Base-by-base conservation (phyloP, 2,888 invertebrate species). In the Aproaerema taeniolella region DNA sequence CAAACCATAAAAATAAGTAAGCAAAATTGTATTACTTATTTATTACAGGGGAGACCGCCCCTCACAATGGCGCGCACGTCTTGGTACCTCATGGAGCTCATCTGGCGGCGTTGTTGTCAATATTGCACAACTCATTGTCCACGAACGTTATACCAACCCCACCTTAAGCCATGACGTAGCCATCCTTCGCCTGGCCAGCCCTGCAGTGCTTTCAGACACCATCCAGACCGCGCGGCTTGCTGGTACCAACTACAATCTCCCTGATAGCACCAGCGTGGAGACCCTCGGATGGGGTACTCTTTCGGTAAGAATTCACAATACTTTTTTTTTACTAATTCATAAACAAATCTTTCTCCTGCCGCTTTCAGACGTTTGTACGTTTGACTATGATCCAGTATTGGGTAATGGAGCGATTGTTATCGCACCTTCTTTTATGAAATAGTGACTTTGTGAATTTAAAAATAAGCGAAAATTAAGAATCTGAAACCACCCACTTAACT, bases 241-340 rank as follows among this genome's bases (percentile, higher is more conserved):
- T 12, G 52, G 64, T 1, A 42, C 57, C 1, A 48, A 43, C 15
- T 55, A 55, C 25, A 50, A 58, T 29, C 50, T 67, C 3, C 55
- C 47, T 2, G 59, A 49, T 7, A 57, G 65, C 41, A 50, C 50
- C n/a, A 38, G 53, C 2, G 61, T 67, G 1, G 48, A 62, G 30
- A 61, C 73, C n/a, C 58, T 59, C 29, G 82, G 80, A 10, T 78
- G 78, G 77, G 75, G 77, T 6, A 49, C 53, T 5, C 62, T 55
- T 12, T 45, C 53, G 25, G 67, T 67, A 46, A 58, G n/a, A 20
- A 20, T 8, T 20, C 8, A 6, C 20, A 20, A 20, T 20, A 20
- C 20, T n/a, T n/a, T n/a, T n/a, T n/a, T n/a, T n/a, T n/a, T n/a
- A n/a, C n/a, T n/a, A n/a, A n/a, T n/a, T n/a, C n/a, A n/a, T n/a